phyloP scores from a whole-genome alignment of 2,888 invertebrate species.

The Furcula furcula region DNA sequence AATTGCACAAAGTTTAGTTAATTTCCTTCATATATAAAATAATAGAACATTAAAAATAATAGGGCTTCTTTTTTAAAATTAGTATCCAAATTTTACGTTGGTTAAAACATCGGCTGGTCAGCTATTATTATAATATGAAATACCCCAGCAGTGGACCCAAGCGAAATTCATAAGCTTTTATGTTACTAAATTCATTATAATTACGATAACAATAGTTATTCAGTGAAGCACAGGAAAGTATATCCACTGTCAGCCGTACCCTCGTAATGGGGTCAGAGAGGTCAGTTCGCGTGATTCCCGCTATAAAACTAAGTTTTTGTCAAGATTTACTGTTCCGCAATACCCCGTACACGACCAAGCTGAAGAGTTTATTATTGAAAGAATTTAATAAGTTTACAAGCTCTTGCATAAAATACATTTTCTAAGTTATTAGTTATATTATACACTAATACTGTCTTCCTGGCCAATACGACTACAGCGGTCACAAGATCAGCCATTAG shows the following conservation, averaged over 20 bases:
- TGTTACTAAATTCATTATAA: neutral
- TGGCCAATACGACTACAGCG: no score
- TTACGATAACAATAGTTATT: neutral
- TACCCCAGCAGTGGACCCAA: no score
- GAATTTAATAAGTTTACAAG: constrained; percentile 60
- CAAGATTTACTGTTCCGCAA: constrained; percentile 61
- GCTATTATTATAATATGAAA: no score
- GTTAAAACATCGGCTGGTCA: no score
- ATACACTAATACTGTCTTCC: no score
- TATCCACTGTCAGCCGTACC: constrained; percentile 11
- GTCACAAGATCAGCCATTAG: no score
- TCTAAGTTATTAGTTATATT: constrained; percentile 7
- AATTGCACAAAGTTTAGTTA: no score
- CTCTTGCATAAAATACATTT: constrained; percentile 8
- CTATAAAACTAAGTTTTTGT: constrained; percentile 71
- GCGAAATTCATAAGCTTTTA: neutral
- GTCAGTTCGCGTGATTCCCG: constrained; percentile 71
- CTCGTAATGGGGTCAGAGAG: constrained; percentile 58
- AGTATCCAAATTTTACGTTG: no score
- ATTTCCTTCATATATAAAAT: no score
- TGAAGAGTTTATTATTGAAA: constrained; percentile 64
- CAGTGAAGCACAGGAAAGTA: neutral
- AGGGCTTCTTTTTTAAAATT: no score
- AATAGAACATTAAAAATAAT: no score
- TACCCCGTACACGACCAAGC: constrained; percentile 63